Conservation (phyloP, 1,140 invertebrate genomes). For the Drosophila repletoides region DNA sequence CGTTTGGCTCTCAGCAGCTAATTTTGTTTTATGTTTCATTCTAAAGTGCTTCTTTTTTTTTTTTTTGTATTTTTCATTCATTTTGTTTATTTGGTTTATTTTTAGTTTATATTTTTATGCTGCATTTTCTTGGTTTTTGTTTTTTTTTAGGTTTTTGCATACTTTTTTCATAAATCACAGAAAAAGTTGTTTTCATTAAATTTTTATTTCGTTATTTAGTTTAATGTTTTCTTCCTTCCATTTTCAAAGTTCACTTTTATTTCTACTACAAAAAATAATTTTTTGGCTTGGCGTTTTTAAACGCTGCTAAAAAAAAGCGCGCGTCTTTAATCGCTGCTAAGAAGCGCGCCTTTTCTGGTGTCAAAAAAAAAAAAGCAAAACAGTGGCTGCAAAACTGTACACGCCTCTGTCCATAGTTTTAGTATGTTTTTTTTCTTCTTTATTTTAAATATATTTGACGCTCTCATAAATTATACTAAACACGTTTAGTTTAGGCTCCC, state of each 20-base stretch:
- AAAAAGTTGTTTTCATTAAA: slow-evolving; percentile 78
- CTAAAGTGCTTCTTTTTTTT: slow-evolving; percentile 57
- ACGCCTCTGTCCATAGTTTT: neutral
- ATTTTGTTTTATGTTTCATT: slow-evolving; percentile 48
- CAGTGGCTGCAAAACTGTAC: slow-evolving; percentile 14
- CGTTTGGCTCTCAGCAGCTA: slow-evolving; percentile 40
- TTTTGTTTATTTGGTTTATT: slow-evolving; percentile 27
- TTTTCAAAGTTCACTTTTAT: slow-evolving; percentile 40
- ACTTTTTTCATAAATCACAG: slow-evolving; percentile 81
- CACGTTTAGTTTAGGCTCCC: slow-evolving; percentile 34
- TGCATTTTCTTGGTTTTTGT: slow-evolving; percentile 27
- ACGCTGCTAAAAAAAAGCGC: slow-evolving; percentile 52
- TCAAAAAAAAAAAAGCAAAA: no score
- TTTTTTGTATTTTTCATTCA: slow-evolving; percentile 45
- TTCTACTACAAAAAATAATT: slow-evolving; percentile 67
- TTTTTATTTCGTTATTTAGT: slow-evolving; percentile 34
- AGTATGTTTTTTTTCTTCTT: slow-evolving; percentile 28
- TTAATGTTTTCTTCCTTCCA: slow-evolving; percentile 18
- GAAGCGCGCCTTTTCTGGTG: no score
- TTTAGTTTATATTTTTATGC: slow-evolving; percentile 45
- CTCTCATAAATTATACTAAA: slow-evolving; percentile 34
- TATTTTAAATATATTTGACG: slow-evolving; percentile 13
- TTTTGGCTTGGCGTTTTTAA: slow-evolving; percentile 28
- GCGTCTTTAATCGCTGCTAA: slow-evolving; percentile 14
- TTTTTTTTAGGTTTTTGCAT: slow-evolving; percentile 59